Base-by-base conservation (phyloP, 1,140 invertebrate genomes). In the Agrypnia vestita region DNA sequence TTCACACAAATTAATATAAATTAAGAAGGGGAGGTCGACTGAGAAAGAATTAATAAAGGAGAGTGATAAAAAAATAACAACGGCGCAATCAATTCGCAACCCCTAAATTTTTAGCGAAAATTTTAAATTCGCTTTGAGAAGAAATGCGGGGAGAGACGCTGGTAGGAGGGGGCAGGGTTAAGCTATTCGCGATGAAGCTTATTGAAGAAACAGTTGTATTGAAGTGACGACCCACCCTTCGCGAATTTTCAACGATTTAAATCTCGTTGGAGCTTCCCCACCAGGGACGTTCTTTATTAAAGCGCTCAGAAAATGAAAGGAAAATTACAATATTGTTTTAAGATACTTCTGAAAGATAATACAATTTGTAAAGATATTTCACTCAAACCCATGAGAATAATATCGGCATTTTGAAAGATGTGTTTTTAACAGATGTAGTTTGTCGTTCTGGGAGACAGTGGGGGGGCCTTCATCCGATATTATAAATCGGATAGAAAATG, bases 1-100 rank as follows among this genome's bases (percentile, higher is more conserved):
- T 76, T 80, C 74, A 71, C 73, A 51, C 73, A 75, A 81, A 81
- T 81, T 81, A 81, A 81, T 78, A 81, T 76, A 78, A 81, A 81
- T 81, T 81, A 81, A 78, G 76, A 78, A 67, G 71, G 71, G 71
- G 72, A 78, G 49, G n/a, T 71, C 13, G 21, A 21, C 64, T 56
- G 73, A 78, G 76, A 73, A 73, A 61, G 80, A 76, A 81, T 81
- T 81, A 81, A 81, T 78, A 69, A 76, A 69, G 53, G 59, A 75
- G 75, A 78, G 78, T 73, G 76, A 81, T 81, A 76, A 76, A 81
- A 80, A 78, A 81, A 81, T 75, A 75, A 75, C 73, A 53, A 17
- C 55, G 53, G 43, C 4, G 35, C 73, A 59, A 61, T 75, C 51
- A 56, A 59, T 75, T 75, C 46, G 53, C 46, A 51, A 61, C 76